Percentiles rank a stretch among this genome's conserved stretches.
Conservation (phyloP, 2,888 invertebrate genomes). For the Stegana nigrithorax region DNA sequence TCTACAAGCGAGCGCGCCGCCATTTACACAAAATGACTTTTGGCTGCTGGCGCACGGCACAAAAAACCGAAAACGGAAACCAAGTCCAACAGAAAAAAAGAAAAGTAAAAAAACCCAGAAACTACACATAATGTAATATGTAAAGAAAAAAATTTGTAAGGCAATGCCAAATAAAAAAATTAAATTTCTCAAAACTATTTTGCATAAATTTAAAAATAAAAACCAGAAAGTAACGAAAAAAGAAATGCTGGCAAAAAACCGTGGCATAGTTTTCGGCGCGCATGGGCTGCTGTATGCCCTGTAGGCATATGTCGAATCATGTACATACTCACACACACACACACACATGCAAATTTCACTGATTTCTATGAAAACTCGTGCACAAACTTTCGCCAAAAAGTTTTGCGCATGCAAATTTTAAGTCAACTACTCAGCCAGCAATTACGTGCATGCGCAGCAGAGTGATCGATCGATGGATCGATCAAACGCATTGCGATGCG, state of each 20-base stretch:
- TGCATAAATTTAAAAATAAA: conserved; percentile 18
- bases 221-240: conserved; percentile 33
- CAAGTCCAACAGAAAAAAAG: conserved; percentile 4
- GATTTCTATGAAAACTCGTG: not conserved
- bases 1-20: conserved; percentile 7
- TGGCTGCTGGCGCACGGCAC: conserved; percentile 17
- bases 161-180: conserved; percentile 8
- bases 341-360: not conserved
- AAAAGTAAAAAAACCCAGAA: conserved; percentile 23
- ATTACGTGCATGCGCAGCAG: no score
- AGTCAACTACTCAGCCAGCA: no score
- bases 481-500: no score
- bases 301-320: not conserved
- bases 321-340: not conserved
- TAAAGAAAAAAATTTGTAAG: conserved; percentile 24
- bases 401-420: no score
- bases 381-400: not conserved
- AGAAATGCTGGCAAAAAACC: no score
- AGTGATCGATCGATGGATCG: no score
- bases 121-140: no score
- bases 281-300: not conserved
- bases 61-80: conserved; percentile 20
- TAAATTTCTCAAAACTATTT: conserved; percentile 7
- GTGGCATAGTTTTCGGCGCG: no score
- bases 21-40: conserved; percentile 16